Evolutionary conservation across 2,888 invertebrate genomes (phyloP), one percentile per base, ranked within the genome.

Genomic region (Torymus tubicola): DNA sequence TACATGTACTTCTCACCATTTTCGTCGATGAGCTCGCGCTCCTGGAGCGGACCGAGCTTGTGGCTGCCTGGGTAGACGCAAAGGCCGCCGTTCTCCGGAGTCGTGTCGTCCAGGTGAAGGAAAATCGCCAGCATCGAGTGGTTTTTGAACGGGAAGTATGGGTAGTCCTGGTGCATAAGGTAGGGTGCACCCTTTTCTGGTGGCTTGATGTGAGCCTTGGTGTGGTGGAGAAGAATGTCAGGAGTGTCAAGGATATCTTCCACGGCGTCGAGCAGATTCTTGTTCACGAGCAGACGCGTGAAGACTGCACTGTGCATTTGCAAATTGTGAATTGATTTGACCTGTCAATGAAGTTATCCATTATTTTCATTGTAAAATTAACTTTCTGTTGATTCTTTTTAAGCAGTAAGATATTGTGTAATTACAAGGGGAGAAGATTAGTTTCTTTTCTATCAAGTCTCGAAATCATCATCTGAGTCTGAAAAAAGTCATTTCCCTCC

Each of bases 131-230:
- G 90, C 92, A 93, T 92, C 0, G 93, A 92, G 85, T 93, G 92
- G 0, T 93, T 92, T 84, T 93, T 91, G 85, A 91, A 92, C 0
- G 93, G 93, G 85, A 93, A 94, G 84, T 93, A 93, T 69, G 92
- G 93, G 84, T 94, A 94, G 81, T 93, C 94, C 92, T 93, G 89
- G 82, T 94, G 94, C 92, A 93, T 93, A 1, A 93, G 92, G 84
- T 93, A 94, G 0, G 93, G 92, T 0, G 93, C 93, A 0, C 93
- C 93, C 14, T 92, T 92, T 76, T 92, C 92, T 0, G 93, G 93
- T 0, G 93, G 93, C 82, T 94, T 93, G 53, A 91, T 88, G 80
- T 94, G 93, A 0, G 93, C 93, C 86, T 93, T 94, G 2, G 93
- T 93, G 86, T 94, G 93, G 86, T 94, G 93, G 21, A 94, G 88